Evolutionary conservation across 2,797 vertebrate genomes (phyloP), one percentile per base, ranked within the genome.

Genomic region (Platalea minor): DNA sequence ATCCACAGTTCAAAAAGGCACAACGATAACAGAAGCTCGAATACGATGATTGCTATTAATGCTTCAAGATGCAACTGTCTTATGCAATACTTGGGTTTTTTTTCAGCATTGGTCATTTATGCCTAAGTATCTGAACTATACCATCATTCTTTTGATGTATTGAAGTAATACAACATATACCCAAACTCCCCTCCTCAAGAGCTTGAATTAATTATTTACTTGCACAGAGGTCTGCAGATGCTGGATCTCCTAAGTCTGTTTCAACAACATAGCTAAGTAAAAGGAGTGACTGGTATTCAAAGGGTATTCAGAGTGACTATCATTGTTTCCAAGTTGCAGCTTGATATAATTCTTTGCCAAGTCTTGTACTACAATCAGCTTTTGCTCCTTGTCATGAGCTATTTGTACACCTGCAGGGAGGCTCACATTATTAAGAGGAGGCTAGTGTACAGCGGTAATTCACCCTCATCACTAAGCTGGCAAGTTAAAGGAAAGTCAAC

Each of bases 1-100:
- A 57, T n/a, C 33, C 26, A 59, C 45, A 45, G 37, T 7, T 72
- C 56, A 60, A 48, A 72, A 10, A 78, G 8, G 8, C 63, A 51
- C 39, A 64, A 31, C 2, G 3, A 3, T 2, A 70, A 80, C 26
- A 67, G 80, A 8, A 77, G 17, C 33, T 33, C 21, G 1, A 65
- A 41, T 14, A 41, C 18, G 25, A 13, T 4, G 8, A 35, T 0
- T 29, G 17, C 21, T 37, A 18, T 45, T 15, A 17, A 4, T 5
- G 8, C 17, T 81, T 75, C 54, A 29, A 45, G 29, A 50, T 35
- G 13, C 33, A 75, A 56, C 3, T 31, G 28, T n/a, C 45, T 60
- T 3, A 60, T 0, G 5, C 7, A 79, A 10, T n/a, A n/a, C 16
- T 25, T 33, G 5, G 5, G 9, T 14, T 28, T 53, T 64, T 65